phyloP scores from a whole-genome alignment of 2,888 invertebrate genomes.

The Volucella inflata region DNA sequence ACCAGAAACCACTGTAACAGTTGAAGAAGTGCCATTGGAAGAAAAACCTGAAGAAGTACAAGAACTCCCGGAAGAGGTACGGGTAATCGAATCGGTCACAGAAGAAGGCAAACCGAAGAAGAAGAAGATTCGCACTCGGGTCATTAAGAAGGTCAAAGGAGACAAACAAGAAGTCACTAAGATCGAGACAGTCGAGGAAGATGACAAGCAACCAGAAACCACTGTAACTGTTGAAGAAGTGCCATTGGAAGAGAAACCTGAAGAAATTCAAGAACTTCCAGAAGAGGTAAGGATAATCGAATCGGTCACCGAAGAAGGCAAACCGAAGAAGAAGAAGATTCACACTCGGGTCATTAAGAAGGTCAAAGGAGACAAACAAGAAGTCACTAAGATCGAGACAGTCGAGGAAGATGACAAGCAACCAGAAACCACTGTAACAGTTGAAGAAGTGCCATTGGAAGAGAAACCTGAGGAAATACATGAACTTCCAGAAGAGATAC shows the following conservation, averaged over 20 bases:
- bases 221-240: constrained; percentile 50
- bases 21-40: constrained; percentile 40
- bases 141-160: constrained; percentile 55
- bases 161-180: constrained; percentile 60
- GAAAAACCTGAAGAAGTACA: constrained; percentile 34
- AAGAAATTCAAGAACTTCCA: constrained; percentile 28
- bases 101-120: constrained; percentile 54
- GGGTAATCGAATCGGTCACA: constrained; percentile 7
- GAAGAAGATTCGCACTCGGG: constrained; percentile 48
- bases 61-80: constrained; percentile 43
- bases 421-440: constrained; percentile 47
- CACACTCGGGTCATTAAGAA: constrained; percentile 46
- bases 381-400: constrained; percentile 52
- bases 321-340: constrained; percentile 45
- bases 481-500: constrained; percentile 45
- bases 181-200: constrained; percentile 55
- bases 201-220: constrained; percentile 51
- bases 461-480: constrained; percentile 40
- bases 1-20: constrained; percentile 50
- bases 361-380: constrained; percentile 46
- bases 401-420: constrained; percentile 55
- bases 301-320: constrained; percentile 27
- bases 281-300: constrained; percentile 40
- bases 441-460: constrained; percentile 42
- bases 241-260: constrained; percentile 46